Conservation (phyloP, 2,113 vertebrate genomes). For the Corynorhinus townsendii region DNA sequence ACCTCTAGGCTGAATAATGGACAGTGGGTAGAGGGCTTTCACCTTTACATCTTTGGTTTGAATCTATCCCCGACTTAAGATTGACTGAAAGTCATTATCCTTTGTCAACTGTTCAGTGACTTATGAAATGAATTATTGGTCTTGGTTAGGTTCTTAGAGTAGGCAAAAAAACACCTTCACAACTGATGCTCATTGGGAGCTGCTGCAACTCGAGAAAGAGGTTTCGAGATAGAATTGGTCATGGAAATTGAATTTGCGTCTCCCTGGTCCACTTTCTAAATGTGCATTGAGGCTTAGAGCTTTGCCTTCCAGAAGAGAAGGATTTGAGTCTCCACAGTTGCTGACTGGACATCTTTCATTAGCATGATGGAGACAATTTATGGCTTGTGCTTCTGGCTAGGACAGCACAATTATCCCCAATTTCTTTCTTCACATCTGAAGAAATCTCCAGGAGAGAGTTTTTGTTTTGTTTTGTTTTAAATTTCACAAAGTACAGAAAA, state of each 20-base stretch:
- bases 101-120: conserved; percentile 47
- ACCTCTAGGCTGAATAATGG: not conserved
- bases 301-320: not conserved
- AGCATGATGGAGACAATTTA: not conserved
- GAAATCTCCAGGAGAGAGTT: not conserved
- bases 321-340: not conserved
- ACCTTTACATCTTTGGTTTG: conserved; percentile 36
- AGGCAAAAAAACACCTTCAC: conserved; percentile 2
- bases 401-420: not conserved
- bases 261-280: not conserved
- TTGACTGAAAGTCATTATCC: conserved; percentile 58
- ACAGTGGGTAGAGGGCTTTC: conserved; percentile 8
- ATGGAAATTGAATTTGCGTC: conserved; percentile 6
- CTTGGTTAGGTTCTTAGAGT: conserved; percentile 22
- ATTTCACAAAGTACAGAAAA: not conserved
- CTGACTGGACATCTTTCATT: not conserved
- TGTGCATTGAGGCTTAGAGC: not conserved
- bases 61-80: conserved; percentile 29
- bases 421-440: not conserved
- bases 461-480: not conserved
- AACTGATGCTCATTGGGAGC: not conserved
- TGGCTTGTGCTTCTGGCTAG: not conserved
- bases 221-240: not conserved
- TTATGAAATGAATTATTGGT: conserved; percentile 48
- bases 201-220: not conserved